phyloP scores from a whole-genome alignment of 2,797 vertebrate genomes.

The Psittacula echo region DNA sequence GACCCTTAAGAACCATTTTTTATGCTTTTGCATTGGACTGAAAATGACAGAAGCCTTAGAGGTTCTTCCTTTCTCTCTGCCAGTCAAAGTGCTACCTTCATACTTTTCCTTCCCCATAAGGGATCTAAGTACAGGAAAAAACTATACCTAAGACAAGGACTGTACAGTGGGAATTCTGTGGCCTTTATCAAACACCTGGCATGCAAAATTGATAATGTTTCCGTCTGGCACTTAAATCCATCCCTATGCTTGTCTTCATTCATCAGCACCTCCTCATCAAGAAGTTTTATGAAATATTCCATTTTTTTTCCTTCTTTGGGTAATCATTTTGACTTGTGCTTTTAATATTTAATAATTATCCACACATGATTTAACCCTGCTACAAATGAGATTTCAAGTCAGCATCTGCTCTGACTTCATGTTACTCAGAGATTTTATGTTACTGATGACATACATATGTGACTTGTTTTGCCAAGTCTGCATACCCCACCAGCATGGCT shows the following conservation, averaged over 20 bases:
- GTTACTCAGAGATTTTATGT: conserved; percentile 45
- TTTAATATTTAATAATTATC: conserved; percentile 73
- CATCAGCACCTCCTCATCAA: conserved; percentile 62
- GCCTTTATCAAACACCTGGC: conserved; percentile 46
- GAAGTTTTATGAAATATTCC: conserved; percentile 63
- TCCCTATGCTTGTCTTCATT: conserved; percentile 62
- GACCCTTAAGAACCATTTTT: background rate
- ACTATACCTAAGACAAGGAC: background rate
- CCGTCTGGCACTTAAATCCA: background rate
- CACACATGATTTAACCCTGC: conserved; percentile 62
- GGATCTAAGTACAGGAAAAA: background rate
- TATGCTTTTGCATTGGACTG: background rate
- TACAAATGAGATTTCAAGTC: conserved; percentile 67
- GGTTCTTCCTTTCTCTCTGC: background rate
- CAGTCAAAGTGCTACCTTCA: background rate
- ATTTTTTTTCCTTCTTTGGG: conserved; percentile 53
- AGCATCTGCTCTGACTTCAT: conserved; percentile 64
- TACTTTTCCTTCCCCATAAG: background rate
- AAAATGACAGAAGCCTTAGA: background rate
- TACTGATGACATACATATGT: conserved; percentile 59
- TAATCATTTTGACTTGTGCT: conserved; percentile 67
- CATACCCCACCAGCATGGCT: background rate
- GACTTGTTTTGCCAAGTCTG: conserved; percentile 42
- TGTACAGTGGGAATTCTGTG: conserved; percentile 30
- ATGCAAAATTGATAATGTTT: conserved; percentile 62